A percentile compares a stretch with the other conserved stretches of the same genome.
Evolutionary conservation across 2,113 vertebrate species (phyloP).

Genomic region (Cygnus atratus): DNA sequence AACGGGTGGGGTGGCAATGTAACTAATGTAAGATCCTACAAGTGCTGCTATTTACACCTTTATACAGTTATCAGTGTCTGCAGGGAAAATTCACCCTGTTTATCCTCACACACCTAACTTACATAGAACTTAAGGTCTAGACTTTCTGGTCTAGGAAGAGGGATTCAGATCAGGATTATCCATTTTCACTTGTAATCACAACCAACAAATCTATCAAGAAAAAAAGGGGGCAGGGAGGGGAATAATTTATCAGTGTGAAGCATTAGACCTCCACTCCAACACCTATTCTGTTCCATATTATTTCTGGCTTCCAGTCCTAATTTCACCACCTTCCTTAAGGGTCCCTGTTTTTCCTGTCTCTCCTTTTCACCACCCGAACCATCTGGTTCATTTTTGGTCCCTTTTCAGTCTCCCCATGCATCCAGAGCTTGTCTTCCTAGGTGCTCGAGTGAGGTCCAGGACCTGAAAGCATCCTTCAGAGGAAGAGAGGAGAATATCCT

Average conservation of each 20-base stretch:
- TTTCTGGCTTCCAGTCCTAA: background rate
- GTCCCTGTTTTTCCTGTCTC: background rate
- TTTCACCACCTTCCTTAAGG: background rate
- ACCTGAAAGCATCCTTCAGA: background rate
- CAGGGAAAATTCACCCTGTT: background rate
- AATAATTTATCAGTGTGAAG: background rate
- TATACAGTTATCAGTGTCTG: background rate
- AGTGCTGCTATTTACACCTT: slow-evolving; percentile 21
- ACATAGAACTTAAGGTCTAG: slow-evolving; percentile 1
- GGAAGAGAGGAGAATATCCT: background rate
- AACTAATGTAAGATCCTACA: slow-evolving; percentile 4
- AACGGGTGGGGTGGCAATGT: background rate
- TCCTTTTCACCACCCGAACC: background rate
- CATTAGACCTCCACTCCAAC: background rate
- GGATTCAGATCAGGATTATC: background rate
- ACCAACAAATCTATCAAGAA: background rate
- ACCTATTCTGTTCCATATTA: background rate
- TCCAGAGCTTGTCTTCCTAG: background rate
- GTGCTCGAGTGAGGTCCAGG: background rate
- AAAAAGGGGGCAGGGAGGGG: background rate
- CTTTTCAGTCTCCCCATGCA: background rate
- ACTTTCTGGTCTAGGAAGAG: background rate
- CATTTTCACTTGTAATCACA: background rate
- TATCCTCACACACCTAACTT: slow-evolving; percentile 22
- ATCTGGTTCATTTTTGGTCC: background rate